Evolutionary conservation across 2,113 vertebrate genomes (phyloP).

Genomic region (Balaeniceps rex): DNA sequence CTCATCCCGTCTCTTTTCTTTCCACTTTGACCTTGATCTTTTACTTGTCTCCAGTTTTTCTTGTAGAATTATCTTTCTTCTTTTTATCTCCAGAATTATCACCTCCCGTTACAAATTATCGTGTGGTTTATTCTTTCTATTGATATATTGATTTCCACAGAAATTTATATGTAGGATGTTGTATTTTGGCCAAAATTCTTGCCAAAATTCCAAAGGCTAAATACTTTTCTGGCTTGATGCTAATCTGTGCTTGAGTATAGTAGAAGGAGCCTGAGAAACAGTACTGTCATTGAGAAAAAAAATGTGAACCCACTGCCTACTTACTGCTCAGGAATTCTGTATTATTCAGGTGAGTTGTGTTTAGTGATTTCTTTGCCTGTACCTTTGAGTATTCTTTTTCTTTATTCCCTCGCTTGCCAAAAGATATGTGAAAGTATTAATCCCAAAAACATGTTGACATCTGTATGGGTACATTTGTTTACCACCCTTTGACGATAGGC

Average conservation of each 20-base stretch:
- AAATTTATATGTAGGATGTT: neutral
- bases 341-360: neutral
- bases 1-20: neutral
- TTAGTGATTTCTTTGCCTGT: neutral
- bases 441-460: neutral
- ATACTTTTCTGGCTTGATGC: neutral
- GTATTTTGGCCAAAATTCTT: neutral
- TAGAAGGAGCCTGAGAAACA: constrained; percentile 14
- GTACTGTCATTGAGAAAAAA: constrained; percentile 31
- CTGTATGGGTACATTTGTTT: neutral
- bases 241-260: constrained; percentile 29
- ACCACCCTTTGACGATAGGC: neutral
- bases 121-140: neutral
- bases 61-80: neutral
- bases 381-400: neutral
- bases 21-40: neutral
- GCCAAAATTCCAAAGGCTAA: constrained; percentile 2
- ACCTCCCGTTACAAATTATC: neutral
- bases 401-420: neutral
- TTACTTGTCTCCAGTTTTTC: neutral
- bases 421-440: neutral
- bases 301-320: neutral
- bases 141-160: neutral
- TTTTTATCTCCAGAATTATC: neutral
- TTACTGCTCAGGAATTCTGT: constrained; percentile 24